phyloP scores from a whole-genome alignment of 2,888 invertebrate genomes.

The Netelia inedita region DNA sequence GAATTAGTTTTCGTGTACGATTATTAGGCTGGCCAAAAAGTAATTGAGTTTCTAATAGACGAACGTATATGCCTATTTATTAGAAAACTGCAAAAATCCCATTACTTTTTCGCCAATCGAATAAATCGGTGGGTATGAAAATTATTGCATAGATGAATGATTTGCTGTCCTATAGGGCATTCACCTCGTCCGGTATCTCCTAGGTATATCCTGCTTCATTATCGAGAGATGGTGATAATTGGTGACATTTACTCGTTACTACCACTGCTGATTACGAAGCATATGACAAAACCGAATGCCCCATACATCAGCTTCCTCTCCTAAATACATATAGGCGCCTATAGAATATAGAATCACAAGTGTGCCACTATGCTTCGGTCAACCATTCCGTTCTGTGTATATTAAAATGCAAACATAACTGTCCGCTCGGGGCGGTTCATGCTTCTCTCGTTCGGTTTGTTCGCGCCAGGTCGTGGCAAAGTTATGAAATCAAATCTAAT shows the following conservation, averaged over 20 bases:
- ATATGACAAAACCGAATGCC: conserved; percentile 59
- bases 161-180: conserved; percentile 40
- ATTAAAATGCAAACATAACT: conserved; percentile 82
- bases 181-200: conserved; percentile 7
- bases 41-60: background rate
- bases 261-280: conserved; percentile 77
- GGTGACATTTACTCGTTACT: conserved; percentile 77
- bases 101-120: no score
- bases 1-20: background rate
- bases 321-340: conserved; percentile 3
- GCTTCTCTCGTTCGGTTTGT: conserved; percentile 76
- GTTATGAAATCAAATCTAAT: conserved; percentile 82
- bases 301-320: conserved; percentile 50
- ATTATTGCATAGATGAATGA: conserved; percentile 22
- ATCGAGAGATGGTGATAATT: conserved; percentile 75
- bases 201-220: conserved; percentile 73
- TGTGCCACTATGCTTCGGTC: conserved; percentile 57
- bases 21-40: background rate
- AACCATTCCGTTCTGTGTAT: conserved; percentile 71
- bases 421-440: conserved; percentile 76
- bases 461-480: conserved; percentile 77
- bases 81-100: no score
- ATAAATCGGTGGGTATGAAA: background rate
- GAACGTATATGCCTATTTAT: no score
- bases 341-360: conserved; percentile 6